phyloP scores from a whole-genome alignment of 2,888 invertebrate genomes.

The Mactromeris polynyma region DNA sequence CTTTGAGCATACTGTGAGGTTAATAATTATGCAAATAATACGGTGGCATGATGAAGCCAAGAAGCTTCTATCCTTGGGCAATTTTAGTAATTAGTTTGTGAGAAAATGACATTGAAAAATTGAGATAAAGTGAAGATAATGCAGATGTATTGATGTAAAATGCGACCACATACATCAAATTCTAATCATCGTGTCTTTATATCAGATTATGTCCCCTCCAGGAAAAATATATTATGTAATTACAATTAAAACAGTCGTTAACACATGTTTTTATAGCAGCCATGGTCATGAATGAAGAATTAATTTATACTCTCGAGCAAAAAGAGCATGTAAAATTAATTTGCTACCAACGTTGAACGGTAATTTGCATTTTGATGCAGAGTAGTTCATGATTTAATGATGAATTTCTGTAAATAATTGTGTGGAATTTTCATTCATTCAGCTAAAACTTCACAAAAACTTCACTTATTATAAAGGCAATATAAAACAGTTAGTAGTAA shows the following conservation, averaged over 20 bases:
- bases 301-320: not conserved
- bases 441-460: not conserved
- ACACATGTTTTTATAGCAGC: not conserved
- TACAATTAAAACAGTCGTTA: not conserved
- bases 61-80: not conserved
- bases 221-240: not conserved
- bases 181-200: not conserved
- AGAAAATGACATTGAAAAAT: constrained; percentile 15
- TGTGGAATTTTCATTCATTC: constrained; percentile 9
- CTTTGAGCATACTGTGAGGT: not conserved
- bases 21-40: constrained; percentile 16
- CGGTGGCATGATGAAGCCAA: not conserved
- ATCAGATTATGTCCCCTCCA: not conserved
- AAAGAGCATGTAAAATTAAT: not conserved
- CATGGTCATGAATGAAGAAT: not conserved
- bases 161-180: not conserved
- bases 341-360: not conserved
- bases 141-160: not conserved
- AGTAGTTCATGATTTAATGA: not conserved
- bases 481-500: not conserved
- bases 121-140: not conserved
- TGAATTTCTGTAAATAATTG: not conserved
- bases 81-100: constrained; percentile 1
- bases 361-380: not conserved
- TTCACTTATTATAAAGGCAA: not conserved